Conservation (phyloP, 2,113 vertebrate species). For the Casuarius casuarius region DNA sequence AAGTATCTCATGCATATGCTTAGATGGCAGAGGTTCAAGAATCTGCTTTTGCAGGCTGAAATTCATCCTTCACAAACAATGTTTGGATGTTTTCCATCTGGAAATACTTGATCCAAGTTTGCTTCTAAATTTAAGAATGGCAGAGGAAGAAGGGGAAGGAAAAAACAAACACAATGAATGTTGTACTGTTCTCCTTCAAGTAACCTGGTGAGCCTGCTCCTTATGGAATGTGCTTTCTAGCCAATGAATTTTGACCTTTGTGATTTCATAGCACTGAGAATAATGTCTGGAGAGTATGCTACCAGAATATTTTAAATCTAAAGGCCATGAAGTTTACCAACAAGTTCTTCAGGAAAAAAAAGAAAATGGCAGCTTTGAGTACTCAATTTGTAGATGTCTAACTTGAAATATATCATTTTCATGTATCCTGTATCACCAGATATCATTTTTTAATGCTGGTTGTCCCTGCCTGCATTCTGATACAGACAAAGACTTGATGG, state of each 20-base stretch:
- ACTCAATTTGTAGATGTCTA: fast-evolving
- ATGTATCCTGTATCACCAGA: too few relatives aligned
- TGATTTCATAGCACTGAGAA: neutral
- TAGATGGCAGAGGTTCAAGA: neutral
- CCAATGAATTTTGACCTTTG: neutral
- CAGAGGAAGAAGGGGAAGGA: neutral
- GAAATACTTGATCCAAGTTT: neutral
- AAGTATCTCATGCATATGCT: neutral
- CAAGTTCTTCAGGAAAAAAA: neutral
- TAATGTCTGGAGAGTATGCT: neutral
- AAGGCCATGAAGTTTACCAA: neutral
- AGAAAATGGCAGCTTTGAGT: neutral
- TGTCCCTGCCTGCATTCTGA: neutral
- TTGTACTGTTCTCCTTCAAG: fast-evolving
- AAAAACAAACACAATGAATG: neutral
- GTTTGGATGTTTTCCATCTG: neutral
- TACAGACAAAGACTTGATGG: neutral
- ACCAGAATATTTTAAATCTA: neutral
- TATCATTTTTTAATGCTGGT: neutral
- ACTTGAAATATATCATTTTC: neutral
- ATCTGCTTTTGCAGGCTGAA: neutral
- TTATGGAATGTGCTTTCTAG: fast-evolving
- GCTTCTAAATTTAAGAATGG: neutral
- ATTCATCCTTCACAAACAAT: neutral
- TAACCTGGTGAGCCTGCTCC: fast-evolving